Evolutionary conservation across 2,113 vertebrate species (phyloP), one percentile per base, ranked within the genome.

Genomic region (Cyanoliseus patagonus): DNA sequence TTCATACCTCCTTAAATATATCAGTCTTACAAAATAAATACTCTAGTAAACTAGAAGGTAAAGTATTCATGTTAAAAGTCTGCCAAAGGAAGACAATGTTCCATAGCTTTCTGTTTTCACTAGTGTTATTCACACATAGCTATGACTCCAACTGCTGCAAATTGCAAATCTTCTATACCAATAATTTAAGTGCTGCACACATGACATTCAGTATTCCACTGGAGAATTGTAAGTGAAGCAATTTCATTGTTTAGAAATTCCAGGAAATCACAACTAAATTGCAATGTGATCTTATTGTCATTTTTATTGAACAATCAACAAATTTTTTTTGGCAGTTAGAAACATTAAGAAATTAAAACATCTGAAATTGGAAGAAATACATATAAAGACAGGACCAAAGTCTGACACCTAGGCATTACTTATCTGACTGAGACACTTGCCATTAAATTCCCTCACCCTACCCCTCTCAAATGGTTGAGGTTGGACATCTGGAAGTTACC

Each of bases 391-490:
- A 7, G 5, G 25, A 69, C 5, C 15, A 67, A 91, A 67, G 17
- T 46, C 22, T 96, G 57, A 41, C 17, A 37, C 7, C 19, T 1
- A 30, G 15, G 8, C 4, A 41, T 52, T 59, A 19, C 3, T 49
- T 49, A 57, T n/a, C 31, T 61, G 30, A 57, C 20, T 52, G 24
- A 51, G 20, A 49, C 18, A 18, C 1, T 18, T 66, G 14, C 4
- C 3, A 47, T n/a, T 63, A 35, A 10, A 4, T 52, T 46, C 7
- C 24, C 10, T 2, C 1, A 1, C 6, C 4, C 19, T 5, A 0
- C 6, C 11, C 5, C 20, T 72, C 10, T 31, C 35, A 78, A 77
- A 44, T 52, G 2, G 1, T 13, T 3, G 2, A 52, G 12, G 5
- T 27, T 70, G 9, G 14, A 61, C 6, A 1, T 53, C 27, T 59